These are phyloP conservation scores for Pseudolycoriella hygida DNA, from an alignment of 2,888 invertebrate species.

Conservation along the genomic window DNA sequence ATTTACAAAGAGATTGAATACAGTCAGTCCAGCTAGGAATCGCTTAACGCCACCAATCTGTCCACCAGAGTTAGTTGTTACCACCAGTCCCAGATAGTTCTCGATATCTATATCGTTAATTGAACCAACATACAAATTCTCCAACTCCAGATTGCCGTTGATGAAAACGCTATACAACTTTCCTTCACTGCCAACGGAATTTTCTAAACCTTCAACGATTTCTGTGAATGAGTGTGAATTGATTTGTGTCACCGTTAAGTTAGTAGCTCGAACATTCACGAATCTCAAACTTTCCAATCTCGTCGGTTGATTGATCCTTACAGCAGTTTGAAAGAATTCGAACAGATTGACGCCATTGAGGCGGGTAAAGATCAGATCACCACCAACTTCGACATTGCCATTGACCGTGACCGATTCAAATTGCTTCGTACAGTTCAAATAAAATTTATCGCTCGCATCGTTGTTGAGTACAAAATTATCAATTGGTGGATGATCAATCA, in stretches of 20 bases:
- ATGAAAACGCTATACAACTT: neutral
- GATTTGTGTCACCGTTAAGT: neutral
- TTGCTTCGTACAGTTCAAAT: neutral
- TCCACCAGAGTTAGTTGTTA: neutral
- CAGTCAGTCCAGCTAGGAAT: neutral
- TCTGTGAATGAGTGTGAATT: neutral
- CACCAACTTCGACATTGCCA: neutral
- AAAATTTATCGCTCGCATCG: neutral
- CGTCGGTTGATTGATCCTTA: neutral
- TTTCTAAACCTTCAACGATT: neutral
- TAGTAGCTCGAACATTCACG: neutral
- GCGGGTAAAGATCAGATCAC: neutral
- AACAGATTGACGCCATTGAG: neutral
- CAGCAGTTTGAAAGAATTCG: neutral
- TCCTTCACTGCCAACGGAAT: neutral
- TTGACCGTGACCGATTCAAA: neutral
- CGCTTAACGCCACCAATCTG: neutral
- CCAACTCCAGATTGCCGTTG: neutral
- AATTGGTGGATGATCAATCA: neutral
- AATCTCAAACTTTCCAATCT: neutral
- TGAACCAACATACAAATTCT: neutral
- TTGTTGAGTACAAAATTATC: neutral
- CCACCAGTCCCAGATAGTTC: neutral
- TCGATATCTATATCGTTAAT: neutral
- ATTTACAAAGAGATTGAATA: neutral